Evolutionary conservation across 2,113 vertebrate genomes (phyloP).

Genomic region (Corythoichthys haematopterus): DNA sequence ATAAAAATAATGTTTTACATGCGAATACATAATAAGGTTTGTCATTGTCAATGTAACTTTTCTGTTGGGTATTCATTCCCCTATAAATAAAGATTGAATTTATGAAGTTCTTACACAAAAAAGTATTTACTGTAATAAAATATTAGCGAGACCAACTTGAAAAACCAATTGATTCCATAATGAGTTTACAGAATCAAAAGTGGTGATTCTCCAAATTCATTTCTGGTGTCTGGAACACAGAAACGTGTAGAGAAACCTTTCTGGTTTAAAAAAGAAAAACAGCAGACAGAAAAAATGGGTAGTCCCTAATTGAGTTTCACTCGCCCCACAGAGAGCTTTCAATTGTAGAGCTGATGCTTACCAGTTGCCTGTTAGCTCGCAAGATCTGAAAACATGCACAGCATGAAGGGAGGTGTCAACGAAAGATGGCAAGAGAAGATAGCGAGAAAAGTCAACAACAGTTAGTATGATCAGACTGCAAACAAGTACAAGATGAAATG

Average conservation of each 20-base stretch:
- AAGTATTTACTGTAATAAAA: neutral
- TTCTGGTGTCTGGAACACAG: neutral
- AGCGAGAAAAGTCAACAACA: conserved; percentile 32
- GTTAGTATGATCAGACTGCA: conserved; percentile 17
- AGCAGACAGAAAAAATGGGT: conserved; percentile 1
- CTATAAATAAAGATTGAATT: neutral
- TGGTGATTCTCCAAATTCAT: neutral
- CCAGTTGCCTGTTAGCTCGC: conserved; percentile 91
- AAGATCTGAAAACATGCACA: conserved; percentile 88
- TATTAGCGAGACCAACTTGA: neutral
- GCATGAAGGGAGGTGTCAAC: conserved; percentile 73
- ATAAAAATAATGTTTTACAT: no score
- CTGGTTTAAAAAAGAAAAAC: neutral
- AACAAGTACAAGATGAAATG: conserved; percentile 20
- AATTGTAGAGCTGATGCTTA: conserved; percentile 76
- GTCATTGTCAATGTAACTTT: neutral
- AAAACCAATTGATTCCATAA: neutral
- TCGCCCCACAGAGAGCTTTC: conserved; percentile 50
- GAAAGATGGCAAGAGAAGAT: conserved; percentile 54
- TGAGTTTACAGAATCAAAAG: neutral
- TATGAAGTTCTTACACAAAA: neutral
- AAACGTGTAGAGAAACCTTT: neutral
- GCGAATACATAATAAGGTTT: no score
- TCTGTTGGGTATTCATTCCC: neutral
- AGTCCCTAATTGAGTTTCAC: neutral